These are phyloP conservation scores for Diaphora mendica DNA, from an alignment of 2,888 invertebrate genomes.

Conservation along the genomic window DNA sequence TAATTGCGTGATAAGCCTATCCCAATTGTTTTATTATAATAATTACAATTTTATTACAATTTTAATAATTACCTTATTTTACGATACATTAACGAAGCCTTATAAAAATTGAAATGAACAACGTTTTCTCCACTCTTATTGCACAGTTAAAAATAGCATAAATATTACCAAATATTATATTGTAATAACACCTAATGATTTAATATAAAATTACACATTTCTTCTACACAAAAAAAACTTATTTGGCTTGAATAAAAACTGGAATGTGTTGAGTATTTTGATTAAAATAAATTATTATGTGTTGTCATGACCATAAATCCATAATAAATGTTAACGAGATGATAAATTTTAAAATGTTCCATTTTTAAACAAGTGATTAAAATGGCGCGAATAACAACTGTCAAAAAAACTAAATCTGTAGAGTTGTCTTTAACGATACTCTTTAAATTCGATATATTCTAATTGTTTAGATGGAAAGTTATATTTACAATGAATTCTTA, in stretches of 20 bases:
- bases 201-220: conserved; percentile 63
- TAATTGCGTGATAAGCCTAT: conserved; percentile 79
- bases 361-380: conserved; percentile 18
- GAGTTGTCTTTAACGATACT: conserved; percentile 35
- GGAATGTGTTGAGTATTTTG: conserved; percentile 64
- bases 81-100: conserved; percentile 61
- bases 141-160: conserved; percentile 81
- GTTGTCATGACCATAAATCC: conserved; percentile 47
- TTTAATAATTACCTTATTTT: conserved; percentile 68
- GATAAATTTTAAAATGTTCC: conserved; percentile 14
- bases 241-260: conserved; percentile 64
- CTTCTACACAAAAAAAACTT: conserved; percentile 50
- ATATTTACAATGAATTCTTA: conserved; percentile 82
- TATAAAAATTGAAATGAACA: conserved; percentile 74
- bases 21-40: conserved; percentile 65
- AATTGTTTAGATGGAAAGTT: conserved; percentile 57
- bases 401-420: conserved; percentile 32
- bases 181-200: conserved; percentile 66
- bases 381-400: conserved; percentile 45
- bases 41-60: conserved; percentile 83
- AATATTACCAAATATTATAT: conserved; percentile 71
- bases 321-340: conserved; percentile 35
- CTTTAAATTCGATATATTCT: conserved; percentile 46
- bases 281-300: conserved; percentile 53
- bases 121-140: conserved; percentile 75